Base-by-base conservation (phyloP, 2,113 vertebrate species). In the Odontesthes bonariensis region DNA sequence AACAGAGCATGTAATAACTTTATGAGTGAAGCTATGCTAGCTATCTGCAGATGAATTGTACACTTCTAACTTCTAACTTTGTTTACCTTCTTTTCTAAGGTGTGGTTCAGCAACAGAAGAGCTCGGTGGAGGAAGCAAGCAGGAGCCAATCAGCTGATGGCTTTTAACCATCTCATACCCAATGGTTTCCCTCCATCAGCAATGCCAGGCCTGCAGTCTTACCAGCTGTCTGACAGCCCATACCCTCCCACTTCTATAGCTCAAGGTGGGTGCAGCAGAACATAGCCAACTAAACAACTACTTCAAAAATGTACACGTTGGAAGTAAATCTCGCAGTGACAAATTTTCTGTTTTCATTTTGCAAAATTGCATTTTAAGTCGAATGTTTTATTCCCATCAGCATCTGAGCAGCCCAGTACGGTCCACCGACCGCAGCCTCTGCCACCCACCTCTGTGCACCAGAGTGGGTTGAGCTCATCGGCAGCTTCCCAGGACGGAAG, bases 111-210 rank as follows among this genome's bases (percentile, higher is more conserved):
- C 88, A 99, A 99, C 91, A 95, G 98, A 71, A 96, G 98, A 63
- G 98, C 98, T 79, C 93, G 98, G 81, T 99, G 98, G 98, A 98
- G 98, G 93, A 99, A 99, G 67, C 98, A 99, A 93, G 98, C 98
- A 77, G 98, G 98, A 85, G 98, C 98, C 88, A 99, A 98, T 93
- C 98, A 99, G 73, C 95, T 99, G 84, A 98, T 99, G 98, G 98
- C 98, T 54, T 99, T 99, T 89, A 99, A 99, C 93, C 98, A 99
- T 86, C 95, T 99, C 89, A 99, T 99, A 88, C 98, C 98, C 7
- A 97, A 98, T 72, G 98, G 97, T 4, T 99, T 99, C 82, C 98
- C 98, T 63, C 96, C 98, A 61, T 95, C 97, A 0, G 97, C 97
- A 46, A 99, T 99, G 97, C 95, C 98, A 0, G 95, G 97, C 40